These are phyloP conservation scores for Synanthedon tipuliformis DNA, from an alignment of 2,888 invertebrate genomes.

Conservation along the genomic window DNA sequence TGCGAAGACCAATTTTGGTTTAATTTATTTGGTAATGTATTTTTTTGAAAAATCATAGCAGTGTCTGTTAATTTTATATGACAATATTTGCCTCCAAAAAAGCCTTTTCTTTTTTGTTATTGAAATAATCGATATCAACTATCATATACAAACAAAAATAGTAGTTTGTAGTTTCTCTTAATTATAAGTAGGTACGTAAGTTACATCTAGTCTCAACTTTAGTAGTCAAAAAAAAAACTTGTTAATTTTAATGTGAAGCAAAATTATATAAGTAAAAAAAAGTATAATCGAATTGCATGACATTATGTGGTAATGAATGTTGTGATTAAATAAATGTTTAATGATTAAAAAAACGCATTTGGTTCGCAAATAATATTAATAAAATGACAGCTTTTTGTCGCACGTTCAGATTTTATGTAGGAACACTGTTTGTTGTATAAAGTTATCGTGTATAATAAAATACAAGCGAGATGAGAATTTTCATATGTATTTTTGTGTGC, in stretches of 20 bases:
- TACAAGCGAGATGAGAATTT: too few species aligned
- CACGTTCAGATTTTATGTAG: constrained; percentile 44
- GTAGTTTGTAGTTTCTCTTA: constrained; percentile 2
- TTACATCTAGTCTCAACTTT: constrained; percentile 62
- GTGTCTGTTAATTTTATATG: too few species aligned
- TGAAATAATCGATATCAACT: neutral
- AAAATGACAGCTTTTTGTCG: constrained; percentile 34
- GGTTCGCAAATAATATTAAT: neutral
- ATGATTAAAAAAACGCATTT: neutral
- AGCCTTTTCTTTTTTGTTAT: neutral
- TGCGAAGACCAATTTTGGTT: too few species aligned
- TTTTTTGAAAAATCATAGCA: too few species aligned
- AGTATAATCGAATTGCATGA: constrained; percentile 23
- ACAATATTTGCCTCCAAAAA: neutral
- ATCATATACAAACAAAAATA: neutral
- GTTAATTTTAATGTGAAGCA: constrained; percentile 20
- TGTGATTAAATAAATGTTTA: constrained; percentile 15
- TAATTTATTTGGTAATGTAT: too few species aligned
- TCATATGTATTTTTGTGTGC: too few species aligned
- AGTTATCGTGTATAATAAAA: too few species aligned
- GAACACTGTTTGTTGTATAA: constrained; percentile 25
- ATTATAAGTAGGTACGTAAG: constrained; percentile 16
- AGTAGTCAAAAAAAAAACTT: constrained; percentile 41
- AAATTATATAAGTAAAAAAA: constrained; percentile 6
- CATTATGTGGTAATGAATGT: constrained; percentile 20